phyloP scores from a whole-genome alignment of 2,888 invertebrate genomes.

The Tetrapedia diversipes region DNA sequence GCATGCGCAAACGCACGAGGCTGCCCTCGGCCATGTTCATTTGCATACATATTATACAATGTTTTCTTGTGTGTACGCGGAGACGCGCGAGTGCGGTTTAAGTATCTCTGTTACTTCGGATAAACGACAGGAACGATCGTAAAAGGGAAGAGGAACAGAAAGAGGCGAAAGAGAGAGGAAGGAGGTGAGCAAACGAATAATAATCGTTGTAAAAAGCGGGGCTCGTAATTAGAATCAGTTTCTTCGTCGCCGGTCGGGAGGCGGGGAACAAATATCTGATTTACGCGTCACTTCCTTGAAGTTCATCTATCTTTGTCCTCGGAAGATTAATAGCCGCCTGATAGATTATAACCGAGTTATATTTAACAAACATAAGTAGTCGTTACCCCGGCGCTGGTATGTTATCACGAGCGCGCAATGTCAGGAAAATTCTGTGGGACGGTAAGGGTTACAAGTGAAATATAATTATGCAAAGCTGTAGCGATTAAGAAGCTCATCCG shows the following conservation, averaged over 20 bases:
- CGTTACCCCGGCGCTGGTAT: not conserved
- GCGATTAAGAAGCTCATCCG: not conserved
- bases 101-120: conserved; percentile 16
- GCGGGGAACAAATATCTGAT: conserved; percentile 22
- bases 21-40: not conserved
- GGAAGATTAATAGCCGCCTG: conserved; percentile 33
- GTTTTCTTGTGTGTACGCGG: not conserved
- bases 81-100: not conserved
- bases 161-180: too few species aligned
- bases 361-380: conserved; percentile 33
- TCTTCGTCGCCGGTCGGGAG: not conserved
- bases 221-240: conserved; percentile 31
- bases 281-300: conserved; percentile 30
- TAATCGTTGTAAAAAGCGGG: conserved; percentile 29
- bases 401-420: conserved; percentile 1
- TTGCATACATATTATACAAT: not conserved
- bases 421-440: not conserved
- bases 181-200: conserved; percentile 16
- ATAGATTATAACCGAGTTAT: conserved; percentile 35
- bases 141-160: too few species aligned
- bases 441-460: not conserved
- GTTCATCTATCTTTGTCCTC: conserved; percentile 35
- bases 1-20: not conserved
- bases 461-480: not conserved
- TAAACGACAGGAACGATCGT: conserved; percentile 25